phyloP scores from a whole-genome alignment of 2,797 vertebrate species.

The Erithacus rubecula region DNA sequence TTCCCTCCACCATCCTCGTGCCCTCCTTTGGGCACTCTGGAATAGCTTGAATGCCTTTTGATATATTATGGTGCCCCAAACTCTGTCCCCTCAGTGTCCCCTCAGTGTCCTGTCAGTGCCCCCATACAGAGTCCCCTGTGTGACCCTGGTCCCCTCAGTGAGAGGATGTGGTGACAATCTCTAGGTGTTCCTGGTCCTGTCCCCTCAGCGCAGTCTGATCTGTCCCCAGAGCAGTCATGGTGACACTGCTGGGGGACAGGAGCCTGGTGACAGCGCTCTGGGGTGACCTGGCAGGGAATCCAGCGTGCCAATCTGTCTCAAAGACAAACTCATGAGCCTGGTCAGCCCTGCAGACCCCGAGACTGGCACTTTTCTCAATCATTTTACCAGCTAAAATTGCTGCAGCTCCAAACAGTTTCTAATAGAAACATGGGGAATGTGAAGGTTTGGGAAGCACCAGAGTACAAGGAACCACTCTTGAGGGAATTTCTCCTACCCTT shows the following conservation, averaged over 20 bases:
- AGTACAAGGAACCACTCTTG: background rate
- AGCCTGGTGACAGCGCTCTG: background rate
- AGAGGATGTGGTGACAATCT: rapidly evolving
- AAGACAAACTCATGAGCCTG: rapidly evolving
- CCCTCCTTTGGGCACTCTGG: background rate
- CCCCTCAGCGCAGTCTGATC: background rate
- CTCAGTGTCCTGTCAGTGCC: too few relatives aligned
- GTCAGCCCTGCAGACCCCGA: background rate
- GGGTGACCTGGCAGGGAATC: too few relatives aligned
- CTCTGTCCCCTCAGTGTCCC: background rate
- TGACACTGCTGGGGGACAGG: background rate
- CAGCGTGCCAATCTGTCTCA: rapidly evolving
- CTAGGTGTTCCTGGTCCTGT: background rate
- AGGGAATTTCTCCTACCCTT: background rate
- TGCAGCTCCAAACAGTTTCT: background rate
- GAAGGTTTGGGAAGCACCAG: background rate
- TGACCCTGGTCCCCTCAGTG: background rate
- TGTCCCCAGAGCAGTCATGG: background rate
- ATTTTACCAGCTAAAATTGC: background rate
- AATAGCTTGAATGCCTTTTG: background rate
- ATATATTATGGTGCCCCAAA: background rate
- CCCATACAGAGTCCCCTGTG: rapidly evolving
- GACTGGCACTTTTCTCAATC: background rate
- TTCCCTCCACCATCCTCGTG: too few relatives aligned
- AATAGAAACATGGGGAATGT: rapidly evolving